Evolutionary conservation across 1,140 invertebrate genomes (phyloP), one percentile per base, ranked within the genome.

Genomic region (Pseudomyrmex pallidus): DNA sequence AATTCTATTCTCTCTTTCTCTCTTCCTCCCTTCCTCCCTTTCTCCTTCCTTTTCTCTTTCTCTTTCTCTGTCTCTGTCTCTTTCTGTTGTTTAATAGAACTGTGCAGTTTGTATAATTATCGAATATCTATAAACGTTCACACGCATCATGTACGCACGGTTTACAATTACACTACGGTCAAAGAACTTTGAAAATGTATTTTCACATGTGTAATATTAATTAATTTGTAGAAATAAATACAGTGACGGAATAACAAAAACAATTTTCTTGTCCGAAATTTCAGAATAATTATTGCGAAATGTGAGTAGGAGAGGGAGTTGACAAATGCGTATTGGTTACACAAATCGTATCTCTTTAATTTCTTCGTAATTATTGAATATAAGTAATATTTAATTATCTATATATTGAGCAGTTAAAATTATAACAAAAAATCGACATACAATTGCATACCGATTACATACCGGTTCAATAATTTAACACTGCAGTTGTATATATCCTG

Each of bases 181-280:
- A 57, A 50, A 20, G 8, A 68, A 59, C 25, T 70, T 25, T 13
- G 10, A 59, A 44, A 70, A 59, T 78, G 46, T 61, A 80, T 59
- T 72, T 72, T 59, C 12, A 72, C 35, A 35, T 35, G 35, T 35
- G 13, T 54, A 76, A 54, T 54, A 57, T 70, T 78, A 59, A 70
- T 70, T 25, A 59, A 72, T 72, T 72, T 80, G 50, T 59, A 17
- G n/a, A 17, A 17, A 13, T 15, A 15, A 50, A 61, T 50, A 35
- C 35, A 59, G 25, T 3, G 3, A 25, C 25, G 25, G 25, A 25
- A 61, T 59, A 72, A 80, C 44, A 22, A 35, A 35, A 70, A 72
- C 15, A 80, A 35, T 57, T 77, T 9, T 66, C n/a, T 57, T 20
- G 15, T 12, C 5, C 13, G 20, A 59, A 72, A 61, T 80, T 44